Evolutionary conservation across 2,888 invertebrate species (phyloP), one percentile per base, ranked within the genome.

Genomic region (Hyles lineata): DNA sequence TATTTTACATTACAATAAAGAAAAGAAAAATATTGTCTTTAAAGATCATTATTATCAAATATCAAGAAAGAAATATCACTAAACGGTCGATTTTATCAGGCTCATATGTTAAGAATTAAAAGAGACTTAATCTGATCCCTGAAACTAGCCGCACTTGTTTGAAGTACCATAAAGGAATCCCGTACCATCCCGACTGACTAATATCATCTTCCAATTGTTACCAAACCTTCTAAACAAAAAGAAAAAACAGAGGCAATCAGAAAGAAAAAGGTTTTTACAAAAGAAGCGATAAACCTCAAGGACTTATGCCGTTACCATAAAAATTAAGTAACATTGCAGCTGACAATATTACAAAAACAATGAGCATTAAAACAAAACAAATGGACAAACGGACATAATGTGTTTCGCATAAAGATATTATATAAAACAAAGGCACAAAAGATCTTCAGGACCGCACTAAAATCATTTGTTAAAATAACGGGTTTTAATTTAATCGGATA

Each of bases 381-480:
- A 63, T 15, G 15, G 43, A 63, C 63, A 63, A 50, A 23, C 43
- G 50, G 43, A 43, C 43, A 63, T 35, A 63, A 63, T 43, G n/a
- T 63, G 0, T 35, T 35, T 62, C 62, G 62, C n/a, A 62, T 63
- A 61, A 32, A 61, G 19, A 23, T 60, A 23, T 61, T 62, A 55
- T 7, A n/a, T n/a, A 1, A n/a, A 23, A 67, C 23, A n/a, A 19
- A 63, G 35, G 43, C 19, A 81, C 79, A 82, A 81, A 78, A 80
- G 59, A 75, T 79, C 80, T 82, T 85, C 83, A 86, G 82, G 82
- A 89, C 89, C 85, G 84, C 88, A 86, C 86, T 89, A 89, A 89
- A 89, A 67, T 76, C 73, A 76, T 82, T 83, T 81, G 76, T 82
- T 82, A 73, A 77, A 76, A 77, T 83, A 87, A 85, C 83, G 81